Percentiles rank a stretch among this genome's conserved stretches.
phyloP scores from a whole-genome alignment of 1,140 invertebrate species.

The Mamestra configurata region DNA sequence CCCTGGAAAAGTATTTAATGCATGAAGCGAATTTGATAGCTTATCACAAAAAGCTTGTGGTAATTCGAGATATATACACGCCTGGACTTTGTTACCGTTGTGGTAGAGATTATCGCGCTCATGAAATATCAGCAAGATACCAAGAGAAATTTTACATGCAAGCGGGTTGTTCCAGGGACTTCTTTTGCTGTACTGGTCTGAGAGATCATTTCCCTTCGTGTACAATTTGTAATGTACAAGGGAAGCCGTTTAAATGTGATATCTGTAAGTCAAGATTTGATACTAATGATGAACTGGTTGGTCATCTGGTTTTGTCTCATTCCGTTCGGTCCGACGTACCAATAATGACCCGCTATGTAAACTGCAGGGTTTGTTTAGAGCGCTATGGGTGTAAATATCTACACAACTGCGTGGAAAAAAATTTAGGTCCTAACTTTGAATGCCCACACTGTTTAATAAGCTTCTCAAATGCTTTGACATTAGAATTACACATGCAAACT shows the following conservation, averaged over 20 bases:
- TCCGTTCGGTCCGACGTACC: conserved; percentile 45
- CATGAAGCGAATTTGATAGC: conserved; percentile 55
- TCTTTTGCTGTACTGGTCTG: neutral
- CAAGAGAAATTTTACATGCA: neutral
- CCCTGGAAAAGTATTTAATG: neutral
- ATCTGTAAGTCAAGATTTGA: neutral
- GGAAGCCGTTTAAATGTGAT: neutral
- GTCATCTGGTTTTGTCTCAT: neutral
- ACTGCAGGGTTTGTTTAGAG: neutral
- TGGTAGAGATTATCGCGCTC: conserved; percentile 16
- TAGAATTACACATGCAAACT: neutral
- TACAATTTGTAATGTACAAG: neutral
- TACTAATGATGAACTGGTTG: neutral
- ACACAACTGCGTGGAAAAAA: neutral
- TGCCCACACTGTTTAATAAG: neutral
- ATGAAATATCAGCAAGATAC: neutral
- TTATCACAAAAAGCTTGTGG: neutral
- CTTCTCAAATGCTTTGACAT: neutral
- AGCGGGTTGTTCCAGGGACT: neutral
- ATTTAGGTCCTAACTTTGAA: neutral
- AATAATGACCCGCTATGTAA: neutral
- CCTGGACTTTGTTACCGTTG: conserved; percentile 43
- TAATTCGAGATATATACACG: neutral
- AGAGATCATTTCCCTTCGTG: neutral
- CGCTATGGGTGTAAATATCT: neutral